Evolutionary conservation across 2,113 vertebrate genomes (phyloP).

Genomic region (Isichthys henryi): DNA sequence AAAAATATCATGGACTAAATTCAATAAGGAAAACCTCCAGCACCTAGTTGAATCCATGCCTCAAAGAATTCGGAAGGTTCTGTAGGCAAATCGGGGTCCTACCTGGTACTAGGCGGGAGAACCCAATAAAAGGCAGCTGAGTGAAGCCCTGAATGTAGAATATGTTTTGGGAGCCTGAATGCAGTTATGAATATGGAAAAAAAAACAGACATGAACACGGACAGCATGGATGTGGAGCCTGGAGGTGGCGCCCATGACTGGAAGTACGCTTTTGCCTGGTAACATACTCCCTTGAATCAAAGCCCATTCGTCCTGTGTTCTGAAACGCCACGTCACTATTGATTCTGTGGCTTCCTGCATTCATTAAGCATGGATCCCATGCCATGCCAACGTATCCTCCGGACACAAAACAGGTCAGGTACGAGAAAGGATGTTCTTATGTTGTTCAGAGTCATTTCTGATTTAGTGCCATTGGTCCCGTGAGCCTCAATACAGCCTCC

Average conservation of each 20-base stretch:
- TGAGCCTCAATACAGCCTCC: background rate
- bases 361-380: constrained; percentile 42
- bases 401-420: constrained; percentile 22
- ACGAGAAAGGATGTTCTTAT: constrained; percentile 27
- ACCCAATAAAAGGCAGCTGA: background rate
- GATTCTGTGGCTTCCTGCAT: constrained; percentile 48
- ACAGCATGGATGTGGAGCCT: no score
- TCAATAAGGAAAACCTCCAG: background rate
- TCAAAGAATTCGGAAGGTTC: background rate
- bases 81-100: background rate
- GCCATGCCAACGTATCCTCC: background rate
- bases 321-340: constrained; percentile 52
- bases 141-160: background rate
- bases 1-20: background rate
- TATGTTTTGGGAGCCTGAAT: background rate
- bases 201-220: background rate
- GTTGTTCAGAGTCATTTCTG: constrained; percentile 28
- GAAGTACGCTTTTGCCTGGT: constrained; percentile 39
- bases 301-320: constrained; percentile 51
- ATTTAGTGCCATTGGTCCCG: background rate
- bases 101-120: background rate
- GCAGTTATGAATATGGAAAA: background rate
- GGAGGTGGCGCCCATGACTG: background rate
- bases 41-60: background rate
- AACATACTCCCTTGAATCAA: constrained; percentile 50